Evolutionary conservation across 2,113 vertebrate species (phyloP).

Genomic region (Prinia subflava): DNA sequence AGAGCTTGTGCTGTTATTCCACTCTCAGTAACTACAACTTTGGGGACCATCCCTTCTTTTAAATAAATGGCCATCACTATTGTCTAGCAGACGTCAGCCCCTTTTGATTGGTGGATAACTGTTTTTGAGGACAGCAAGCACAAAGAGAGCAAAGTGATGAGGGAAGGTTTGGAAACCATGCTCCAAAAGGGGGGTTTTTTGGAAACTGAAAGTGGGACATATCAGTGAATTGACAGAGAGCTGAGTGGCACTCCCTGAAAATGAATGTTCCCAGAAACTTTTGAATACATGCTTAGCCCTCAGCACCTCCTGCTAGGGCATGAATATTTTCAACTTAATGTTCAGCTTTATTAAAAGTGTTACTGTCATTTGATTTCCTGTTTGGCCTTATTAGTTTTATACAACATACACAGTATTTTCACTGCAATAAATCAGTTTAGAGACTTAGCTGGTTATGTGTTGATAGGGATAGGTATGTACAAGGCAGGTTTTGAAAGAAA

Average conservation of each 20-base stretch:
- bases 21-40: not conserved
- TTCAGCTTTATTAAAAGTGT: not conserved
- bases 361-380: not conserved
- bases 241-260: not conserved
- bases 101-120: not conserved
- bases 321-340: not conserved
- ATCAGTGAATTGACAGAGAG: rapidly evolving
- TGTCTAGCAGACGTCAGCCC: not conserved
- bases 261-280: not conserved
- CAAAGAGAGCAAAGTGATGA: not conserved
- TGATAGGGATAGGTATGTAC: not conserved
- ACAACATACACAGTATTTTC: not conserved
- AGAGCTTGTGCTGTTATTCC: not conserved
- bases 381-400: not conserved
- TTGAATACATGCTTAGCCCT: not conserved
- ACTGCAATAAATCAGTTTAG: not conserved
- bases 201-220: not conserved
- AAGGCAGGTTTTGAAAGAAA: not conserved
- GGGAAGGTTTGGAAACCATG: not conserved
- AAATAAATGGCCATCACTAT: not conserved
- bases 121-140: not conserved
- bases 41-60: rapidly evolving
- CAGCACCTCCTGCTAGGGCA: not conserved
- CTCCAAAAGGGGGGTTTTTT: not conserved
- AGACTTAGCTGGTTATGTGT: not conserved